phyloP scores from a whole-genome alignment of 1,140 invertebrate genomes.

The Bombus sylvicola region DNA sequence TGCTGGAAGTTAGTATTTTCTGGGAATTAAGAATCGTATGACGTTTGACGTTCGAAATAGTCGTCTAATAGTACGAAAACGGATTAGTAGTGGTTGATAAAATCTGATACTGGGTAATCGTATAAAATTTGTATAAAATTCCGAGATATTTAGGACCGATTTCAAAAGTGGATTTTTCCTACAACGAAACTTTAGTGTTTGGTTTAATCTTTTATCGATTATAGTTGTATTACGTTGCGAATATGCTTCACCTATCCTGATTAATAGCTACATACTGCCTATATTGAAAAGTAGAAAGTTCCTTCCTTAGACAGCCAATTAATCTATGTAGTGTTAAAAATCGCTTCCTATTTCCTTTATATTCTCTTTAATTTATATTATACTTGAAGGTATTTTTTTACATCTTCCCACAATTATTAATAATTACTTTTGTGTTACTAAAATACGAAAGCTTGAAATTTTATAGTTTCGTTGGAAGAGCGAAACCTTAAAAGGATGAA shows the following conservation, averaged over 20 bases:
- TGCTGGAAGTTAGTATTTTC: background rate
- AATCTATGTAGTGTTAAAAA: background rate
- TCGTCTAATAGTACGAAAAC: background rate
- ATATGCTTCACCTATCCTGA: too few species aligned
- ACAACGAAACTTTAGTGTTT: too few species aligned
- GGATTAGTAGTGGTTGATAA: background rate
- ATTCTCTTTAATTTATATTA: background rate
- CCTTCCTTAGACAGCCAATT: background rate
- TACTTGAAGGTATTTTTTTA: background rate
- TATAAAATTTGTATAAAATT: too few species aligned
- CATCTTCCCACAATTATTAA: background rate
- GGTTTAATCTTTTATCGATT: too few species aligned
- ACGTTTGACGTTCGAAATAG: too few species aligned
- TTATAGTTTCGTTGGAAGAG: background rate
- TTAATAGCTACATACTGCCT: too few species aligned
- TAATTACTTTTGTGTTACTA: background rate
- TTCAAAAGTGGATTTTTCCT: too few species aligned
- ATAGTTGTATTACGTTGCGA: too few species aligned
- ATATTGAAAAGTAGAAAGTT: background rate
- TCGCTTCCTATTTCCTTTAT: background rate
- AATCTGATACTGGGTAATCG: too few species aligned
- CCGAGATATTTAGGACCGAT: too few species aligned
- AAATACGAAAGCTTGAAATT: background rate
- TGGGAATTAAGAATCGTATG: background rate
- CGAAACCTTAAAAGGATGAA: background rate